Conservation (phyloP, 2,797 vertebrate genomes). For the Betta splendens region DNA sequence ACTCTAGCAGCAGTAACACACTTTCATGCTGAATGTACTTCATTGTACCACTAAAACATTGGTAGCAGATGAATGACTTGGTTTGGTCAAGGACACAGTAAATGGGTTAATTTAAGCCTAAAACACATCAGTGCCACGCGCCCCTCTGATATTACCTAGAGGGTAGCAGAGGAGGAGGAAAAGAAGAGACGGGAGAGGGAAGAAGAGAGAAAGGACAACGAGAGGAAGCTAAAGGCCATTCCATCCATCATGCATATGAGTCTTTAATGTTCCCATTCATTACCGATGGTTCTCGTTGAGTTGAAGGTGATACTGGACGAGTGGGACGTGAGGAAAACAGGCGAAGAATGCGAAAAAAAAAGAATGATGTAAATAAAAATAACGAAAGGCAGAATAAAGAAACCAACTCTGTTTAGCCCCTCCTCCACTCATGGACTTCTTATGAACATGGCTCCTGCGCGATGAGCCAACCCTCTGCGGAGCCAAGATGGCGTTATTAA, state of each 20-base stretch:
- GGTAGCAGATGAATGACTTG: slow-evolving; percentile 65
- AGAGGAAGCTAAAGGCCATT: slow-evolving; percentile 75
- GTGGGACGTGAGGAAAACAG: slow-evolving; percentile 39
- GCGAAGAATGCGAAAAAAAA: slow-evolving; percentile 2
- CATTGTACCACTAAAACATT: slow-evolving; percentile 39
- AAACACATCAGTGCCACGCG: slow-evolving; percentile 61
- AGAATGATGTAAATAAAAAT: slow-evolving; percentile 21
- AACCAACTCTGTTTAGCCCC: slow-evolving; percentile 33
- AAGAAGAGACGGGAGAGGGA: slow-evolving; percentile 22
- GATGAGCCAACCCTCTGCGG: slow-evolving; percentile 68
- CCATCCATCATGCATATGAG: slow-evolving; percentile 76
- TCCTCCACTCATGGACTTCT: slow-evolving; percentile 49
- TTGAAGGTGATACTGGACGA: slow-evolving; percentile 59
- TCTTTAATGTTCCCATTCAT: slow-evolving; percentile 79
- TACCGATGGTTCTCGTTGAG: slow-evolving; percentile 68
- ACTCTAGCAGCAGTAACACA: slow-evolving; percentile 22
- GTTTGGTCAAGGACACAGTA: slow-evolving; percentile 74
- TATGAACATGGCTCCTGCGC: slow-evolving; percentile 74
- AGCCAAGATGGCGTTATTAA: slow-evolving; percentile 78
- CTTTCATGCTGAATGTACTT: slow-evolving; percentile 54
- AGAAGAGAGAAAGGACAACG: slow-evolving; percentile 60
- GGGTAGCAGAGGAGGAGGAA: slow-evolving; percentile 38
- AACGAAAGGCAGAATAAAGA: slow-evolving; percentile 23
- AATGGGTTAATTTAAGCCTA: slow-evolving; percentile 74
- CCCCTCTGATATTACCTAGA: slow-evolving; percentile 57